Conservation (phyloP, 1,140 invertebrate genomes). For the Stratiolaelaps scimitus region DNA sequence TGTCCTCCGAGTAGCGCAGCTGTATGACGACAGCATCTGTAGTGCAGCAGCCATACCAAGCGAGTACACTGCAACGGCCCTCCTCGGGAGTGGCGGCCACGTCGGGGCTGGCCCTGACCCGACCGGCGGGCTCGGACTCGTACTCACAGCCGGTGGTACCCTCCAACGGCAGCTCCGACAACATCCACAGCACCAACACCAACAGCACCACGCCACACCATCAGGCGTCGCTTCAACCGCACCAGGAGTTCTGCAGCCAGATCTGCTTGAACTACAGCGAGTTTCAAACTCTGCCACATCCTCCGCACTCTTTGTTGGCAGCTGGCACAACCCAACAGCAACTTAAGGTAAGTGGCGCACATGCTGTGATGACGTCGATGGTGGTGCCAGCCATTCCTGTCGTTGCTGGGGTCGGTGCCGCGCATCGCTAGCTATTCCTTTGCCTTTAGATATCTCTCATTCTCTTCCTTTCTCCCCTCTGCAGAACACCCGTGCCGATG, state of each 20-base stretch:
- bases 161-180: constrained; percentile 26
- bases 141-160: constrained; percentile 21
- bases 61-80: constrained; percentile 26
- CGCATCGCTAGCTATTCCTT: background rate
- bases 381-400: background rate
- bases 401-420: background rate
- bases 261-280: constrained; percentile 28
- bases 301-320: constrained; percentile 27
- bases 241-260: constrained; percentile 23
- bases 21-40: constrained; percentile 28
- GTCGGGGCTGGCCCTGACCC: background rate
- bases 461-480: background rate
- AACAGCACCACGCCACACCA: constrained; percentile 18
- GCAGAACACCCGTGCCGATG: background rate
- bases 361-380: too few species aligned
- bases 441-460: background rate
- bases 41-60: constrained; percentile 25
- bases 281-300: constrained; percentile 28
- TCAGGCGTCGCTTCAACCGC: background rate
- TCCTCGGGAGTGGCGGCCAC: constrained; percentile 2
- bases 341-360: constrained; percentile 18
- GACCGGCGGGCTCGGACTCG: constrained; percentile 21
- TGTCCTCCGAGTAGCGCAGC: constrained; percentile 17
- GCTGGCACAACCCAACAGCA: constrained; percentile 17
- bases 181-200: constrained; percentile 9